Evolutionary conservation across 2,113 vertebrate species (phyloP), one percentile per base, ranked within the genome.

Genomic region (Antechinus flavipes): DNA sequence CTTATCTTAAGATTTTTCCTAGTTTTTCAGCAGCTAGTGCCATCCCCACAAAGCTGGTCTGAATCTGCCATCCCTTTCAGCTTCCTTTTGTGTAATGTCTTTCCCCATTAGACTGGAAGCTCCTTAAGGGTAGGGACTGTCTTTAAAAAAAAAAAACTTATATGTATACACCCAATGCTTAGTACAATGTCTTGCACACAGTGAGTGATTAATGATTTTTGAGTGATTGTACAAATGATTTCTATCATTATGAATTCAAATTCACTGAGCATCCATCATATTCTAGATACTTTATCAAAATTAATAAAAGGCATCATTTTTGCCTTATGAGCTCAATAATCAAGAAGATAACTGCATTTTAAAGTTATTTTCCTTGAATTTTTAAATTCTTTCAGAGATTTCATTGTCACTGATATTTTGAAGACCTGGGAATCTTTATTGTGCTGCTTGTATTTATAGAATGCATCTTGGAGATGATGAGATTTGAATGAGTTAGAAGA

Each of bases 281-380:
- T 46, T 92, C 47, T 55, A 90, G 26, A 46, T 42, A 95, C 89
- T 93, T 84, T 26, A 89, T 93, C 54, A 49, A 92, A 91, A 94
- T 90, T 76, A 92, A 68, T n/a, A 68, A 93, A 95, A 93, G 91
- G 58, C 24, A 93, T 95, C 61, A 23, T 35, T 91, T 35, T 52
- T 93, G 52, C 58, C 14, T 47, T n/a, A n/a, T 53, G 30, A 50
- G 49, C 11, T 93, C 19, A 94, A 89, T 19, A 76, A 19, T 12
- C 61, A 76, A 76, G 61, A 14, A 76, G 12, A n/a, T n/a, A 6
- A 91, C 61, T 95, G 35, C 52, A 46, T 52, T 68, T 68, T 46
- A 26, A 25, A 89, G 54, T 11, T 42, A 52, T 90, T 55, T 47
- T 52, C 12, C 68, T 90, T 91, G 89, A 26, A 68, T 56, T 55